Conservation (phyloP, 1,140 invertebrate genomes). For the Nebria ingens region DNA sequence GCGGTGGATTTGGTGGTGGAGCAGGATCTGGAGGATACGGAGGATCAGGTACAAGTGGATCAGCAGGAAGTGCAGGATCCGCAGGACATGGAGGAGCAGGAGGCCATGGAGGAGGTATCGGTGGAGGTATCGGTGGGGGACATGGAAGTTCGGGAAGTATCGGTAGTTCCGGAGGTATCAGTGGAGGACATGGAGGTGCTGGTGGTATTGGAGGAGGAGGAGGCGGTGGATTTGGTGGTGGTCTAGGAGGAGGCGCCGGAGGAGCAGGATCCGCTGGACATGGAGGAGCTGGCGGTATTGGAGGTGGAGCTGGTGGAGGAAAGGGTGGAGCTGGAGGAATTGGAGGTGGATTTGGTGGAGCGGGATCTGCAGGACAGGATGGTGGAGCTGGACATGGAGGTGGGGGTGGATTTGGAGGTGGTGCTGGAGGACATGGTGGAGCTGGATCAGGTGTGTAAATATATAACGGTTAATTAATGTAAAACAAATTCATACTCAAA, state of each 20-base stretch:
- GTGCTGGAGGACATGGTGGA: background rate
- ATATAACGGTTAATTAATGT: no score
- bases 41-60: slow-evolving; percentile 3
- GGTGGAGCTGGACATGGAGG: slow-evolving; percentile 19
- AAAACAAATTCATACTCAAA: no score
- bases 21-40: slow-evolving; percentile 8
- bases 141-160: slow-evolving; percentile 19
- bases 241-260: background rate
- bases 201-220: slow-evolving; percentile 33
- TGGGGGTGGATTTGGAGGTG: slow-evolving; percentile 9
- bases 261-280: slow-evolving; percentile 9
- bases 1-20: slow-evolving; percentile 15
- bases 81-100: background rate
- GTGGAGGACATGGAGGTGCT: slow-evolving; percentile 24
- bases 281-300: background rate
- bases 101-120: slow-evolving; percentile 28
- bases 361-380: slow-evolving; percentile 10
- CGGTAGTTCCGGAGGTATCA: slow-evolving; percentile 25
- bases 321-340: slow-evolving; percentile 8
- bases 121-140: slow-evolving; percentile 27
- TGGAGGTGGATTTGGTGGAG: slow-evolving; percentile 12
- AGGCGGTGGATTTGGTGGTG: slow-evolving; percentile 11
- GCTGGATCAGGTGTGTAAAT: slow-evolving; percentile 15
- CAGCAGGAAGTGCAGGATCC: slow-evolving; percentile 12
- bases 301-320: slow-evolving; percentile 12